A percentile compares a stretch with the other conserved stretches of the same genome.
Evolutionary conservation across 2,888 invertebrate species (phyloP).

Genomic region (Ephialtes manifestator): DNA sequence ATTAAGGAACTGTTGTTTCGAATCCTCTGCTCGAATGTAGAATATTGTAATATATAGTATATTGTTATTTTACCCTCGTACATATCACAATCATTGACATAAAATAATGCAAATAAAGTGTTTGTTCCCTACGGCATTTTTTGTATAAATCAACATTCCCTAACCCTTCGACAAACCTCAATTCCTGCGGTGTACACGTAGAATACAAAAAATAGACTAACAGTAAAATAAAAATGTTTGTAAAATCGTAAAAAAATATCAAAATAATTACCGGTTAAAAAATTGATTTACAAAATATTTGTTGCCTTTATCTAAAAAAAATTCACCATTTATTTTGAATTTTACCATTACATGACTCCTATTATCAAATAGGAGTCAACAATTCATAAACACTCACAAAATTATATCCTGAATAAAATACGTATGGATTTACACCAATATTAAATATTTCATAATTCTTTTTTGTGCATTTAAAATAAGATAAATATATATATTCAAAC

Average conservation of each 20-base stretch:
- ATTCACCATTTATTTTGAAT: no score
- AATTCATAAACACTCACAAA: no score
- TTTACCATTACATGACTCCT: no score
- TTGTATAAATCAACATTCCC: not conserved
- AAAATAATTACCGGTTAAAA: not conserved
- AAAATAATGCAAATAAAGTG: constrained; percentile 11
- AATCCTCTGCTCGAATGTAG: constrained; percentile 24
- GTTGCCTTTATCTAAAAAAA: no score
- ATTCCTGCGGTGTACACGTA: not conserved
- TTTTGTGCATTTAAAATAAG: not conserved
- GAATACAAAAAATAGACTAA: not conserved
- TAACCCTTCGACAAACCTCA: not conserved
- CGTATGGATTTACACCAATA: not conserved
- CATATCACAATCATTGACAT: not conserved
- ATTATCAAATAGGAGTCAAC: no score
- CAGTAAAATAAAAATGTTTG: not conserved
- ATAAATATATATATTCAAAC: no score
- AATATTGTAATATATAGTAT: constrained; percentile 13
- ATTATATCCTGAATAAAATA: not conserved
- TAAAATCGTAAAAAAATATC: not conserved
- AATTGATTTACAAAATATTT: no score
- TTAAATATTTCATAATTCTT: not conserved
- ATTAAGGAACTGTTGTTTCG: not conserved
- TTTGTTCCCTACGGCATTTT: constrained; percentile 1
- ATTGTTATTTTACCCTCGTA: not conserved